These are phyloP conservation scores for Pimpla rufipes DNA, from an alignment of 2,888 invertebrate species.

Conservation along the genomic window DNA sequence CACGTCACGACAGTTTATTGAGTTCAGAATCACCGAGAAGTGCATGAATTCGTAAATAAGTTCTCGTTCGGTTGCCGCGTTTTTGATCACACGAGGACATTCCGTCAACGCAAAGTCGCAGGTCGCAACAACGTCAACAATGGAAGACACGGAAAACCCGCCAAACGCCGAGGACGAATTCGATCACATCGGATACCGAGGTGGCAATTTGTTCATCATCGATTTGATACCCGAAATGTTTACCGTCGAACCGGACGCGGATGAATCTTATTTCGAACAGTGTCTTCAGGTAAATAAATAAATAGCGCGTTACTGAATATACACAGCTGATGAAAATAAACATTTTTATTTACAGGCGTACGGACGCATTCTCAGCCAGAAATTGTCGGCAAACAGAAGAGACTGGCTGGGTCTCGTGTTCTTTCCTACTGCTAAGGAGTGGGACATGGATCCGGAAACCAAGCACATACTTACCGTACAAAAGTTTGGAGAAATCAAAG, in stretches of 20 bases:
- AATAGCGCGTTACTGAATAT: neutral
- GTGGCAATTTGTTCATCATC: slow-evolving; percentile 74
- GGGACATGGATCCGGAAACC: slow-evolving; percentile 63
- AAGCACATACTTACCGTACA: slow-evolving; percentile 71
- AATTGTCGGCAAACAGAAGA: slow-evolving; percentile 72
- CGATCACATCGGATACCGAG: slow-evolving; percentile 55
- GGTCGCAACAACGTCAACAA: neutral
- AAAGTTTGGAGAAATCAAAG: slow-evolving; percentile 63
- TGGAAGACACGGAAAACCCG: slow-evolving; percentile 12
- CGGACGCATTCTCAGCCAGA: slow-evolving; percentile 71
- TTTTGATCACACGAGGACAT: too few species aligned
- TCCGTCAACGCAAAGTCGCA: neutral
- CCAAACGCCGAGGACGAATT: slow-evolving; percentile 11
- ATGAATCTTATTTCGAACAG: slow-evolving; percentile 68
- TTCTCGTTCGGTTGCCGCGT: neutral
- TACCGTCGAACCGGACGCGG: slow-evolving; percentile 51
- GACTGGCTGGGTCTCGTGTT: slow-evolving; percentile 76
- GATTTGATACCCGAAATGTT: slow-evolving; percentile 75
- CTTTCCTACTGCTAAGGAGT: slow-evolving; percentile 71
- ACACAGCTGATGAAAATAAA: too few species aligned
- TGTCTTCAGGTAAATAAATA: slow-evolving; percentile 71
- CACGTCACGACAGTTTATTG: neutral
- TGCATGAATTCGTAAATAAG: neutral
- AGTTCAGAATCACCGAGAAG: neutral
- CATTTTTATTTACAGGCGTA: slow-evolving; percentile 49